Conservation (phyloP, 2,888 invertebrate species). For the Adineta ricciae region DNA sequence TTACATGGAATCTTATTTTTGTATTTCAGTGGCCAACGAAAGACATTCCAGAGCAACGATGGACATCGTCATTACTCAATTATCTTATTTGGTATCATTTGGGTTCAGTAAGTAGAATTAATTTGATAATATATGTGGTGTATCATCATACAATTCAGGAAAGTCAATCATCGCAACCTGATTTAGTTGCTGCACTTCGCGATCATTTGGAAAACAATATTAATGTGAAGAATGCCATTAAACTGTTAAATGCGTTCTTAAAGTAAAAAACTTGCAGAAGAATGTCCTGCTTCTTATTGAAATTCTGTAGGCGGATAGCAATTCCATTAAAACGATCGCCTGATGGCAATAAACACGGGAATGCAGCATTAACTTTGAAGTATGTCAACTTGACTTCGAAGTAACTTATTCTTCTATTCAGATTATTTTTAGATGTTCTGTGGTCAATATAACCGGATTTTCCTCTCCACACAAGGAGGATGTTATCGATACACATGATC, state of each 20-base stretch:
- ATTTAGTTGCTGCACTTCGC: neutral
- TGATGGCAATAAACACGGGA: neutral
- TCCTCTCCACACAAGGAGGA: conserved; percentile 88
- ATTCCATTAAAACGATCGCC: conserved; percentile 5
- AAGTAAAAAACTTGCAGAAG: neutral
- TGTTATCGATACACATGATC: conserved; percentile 87
- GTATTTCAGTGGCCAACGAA: neutral
- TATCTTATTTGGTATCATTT: conserved; percentile 99
- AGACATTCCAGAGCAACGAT: conserved; percentile 36
- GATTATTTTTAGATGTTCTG: conserved; percentile 53
- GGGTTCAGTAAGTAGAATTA: conserved; percentile 53
- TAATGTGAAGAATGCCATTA: neutral
- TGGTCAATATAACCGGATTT: conserved; percentile 84
- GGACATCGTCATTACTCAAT: conserved; percentile 62
- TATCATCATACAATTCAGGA: neutral
- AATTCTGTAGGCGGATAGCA: conserved; percentile 23
- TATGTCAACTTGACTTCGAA: neutral
- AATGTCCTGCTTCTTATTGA: neutral
- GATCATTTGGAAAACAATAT: neutral
- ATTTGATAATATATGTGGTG: neutral
- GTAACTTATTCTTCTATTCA: neutral
- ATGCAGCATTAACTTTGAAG: neutral
- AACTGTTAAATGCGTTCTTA: neutral
- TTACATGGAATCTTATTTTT: neutral
- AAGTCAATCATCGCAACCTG: neutral